phyloP scores from a whole-genome alignment of 2,797 vertebrate species.

The Chrysolophus pictus region DNA sequence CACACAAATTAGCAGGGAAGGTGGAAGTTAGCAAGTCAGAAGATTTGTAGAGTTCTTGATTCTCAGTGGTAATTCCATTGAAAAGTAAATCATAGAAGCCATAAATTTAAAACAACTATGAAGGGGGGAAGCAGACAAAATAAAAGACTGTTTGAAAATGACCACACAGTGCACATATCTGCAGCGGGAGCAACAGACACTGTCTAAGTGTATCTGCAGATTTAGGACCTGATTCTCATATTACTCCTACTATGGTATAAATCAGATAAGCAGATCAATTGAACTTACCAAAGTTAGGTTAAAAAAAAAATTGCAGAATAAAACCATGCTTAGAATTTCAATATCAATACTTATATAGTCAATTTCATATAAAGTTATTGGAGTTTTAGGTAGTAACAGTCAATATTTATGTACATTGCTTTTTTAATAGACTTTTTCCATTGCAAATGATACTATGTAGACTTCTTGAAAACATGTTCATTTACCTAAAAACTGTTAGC shows the following conservation, averaged over 20 bases:
- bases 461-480: neutral
- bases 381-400: neutral
- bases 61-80: conserved; percentile 57
- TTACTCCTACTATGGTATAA: neutral
- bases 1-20: conserved; percentile 60
- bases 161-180: conserved; percentile 1
- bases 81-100: conserved; percentile 42
- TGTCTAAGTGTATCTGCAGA: neutral
- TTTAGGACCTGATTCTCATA: neutral
- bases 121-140: conserved; percentile 48
- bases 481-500: neutral
- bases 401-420: neutral
- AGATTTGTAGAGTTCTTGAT: conserved; percentile 62
- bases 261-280: neutral
- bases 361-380: neutral
- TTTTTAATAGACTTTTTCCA: neutral
- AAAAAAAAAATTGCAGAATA: neutral
- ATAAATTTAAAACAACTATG: conserved; percentile 59
- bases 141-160: conserved; percentile 51
- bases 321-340: neutral
- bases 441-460: neutral
- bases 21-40: conserved; percentile 42
- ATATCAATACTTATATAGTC: neutral
- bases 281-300: neutral
- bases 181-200: neutral